Evolutionary conservation across 2,113 vertebrate species (phyloP), one percentile per base, ranked within the genome.

Genomic region (Apodemus speciosus): DNA sequence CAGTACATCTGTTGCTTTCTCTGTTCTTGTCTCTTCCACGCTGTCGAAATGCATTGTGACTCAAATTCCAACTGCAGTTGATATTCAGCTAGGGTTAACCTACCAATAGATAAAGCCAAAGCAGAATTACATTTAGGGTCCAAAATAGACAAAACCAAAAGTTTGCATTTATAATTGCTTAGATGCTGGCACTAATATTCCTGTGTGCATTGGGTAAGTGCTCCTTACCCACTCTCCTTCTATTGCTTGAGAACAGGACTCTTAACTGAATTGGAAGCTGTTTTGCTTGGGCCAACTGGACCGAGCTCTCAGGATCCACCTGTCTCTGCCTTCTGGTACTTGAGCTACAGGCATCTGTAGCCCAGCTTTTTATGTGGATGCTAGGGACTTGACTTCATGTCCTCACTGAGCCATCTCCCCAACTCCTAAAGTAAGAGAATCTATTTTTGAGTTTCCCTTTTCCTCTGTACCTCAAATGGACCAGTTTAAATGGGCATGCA

Each of bases 141-240:
- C 30, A 6, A 85, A 80, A 68, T 7, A 88, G 66, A 23, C 58
- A 84, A 73, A 83, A 77, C 79, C 64, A 85, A n/a, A 46, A 40
- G 32, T 83, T 95, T 76, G 30, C 11, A 27, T 93, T 93, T 16
- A 80, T 32, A 93, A 23, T 91, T 93, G 64, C 68, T 81, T 60
- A 66, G 58, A 72, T 60, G 25, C 30, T 85, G 56, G 20, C 51
- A 51, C 87, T 92, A 51, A 53, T 86, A n/a, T n/a, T 18, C 40
- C 69, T 76, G 9, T 77, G 6, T 20, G 40, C 69, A 8, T 71
- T 81, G 32, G 32, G 21, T 66, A 25, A 89, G 51, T 81, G 23
- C 18, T 35, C 6, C 6, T n/a, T n/a, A n/a, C n/a, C n/a, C 64
- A 58, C 30, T 87, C 11, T 2, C n/a, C 56, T 60, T n/a, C n/a